Conservation (phyloP, 2,797 vertebrate genomes). For the Gorsachius magnificus region DNA sequence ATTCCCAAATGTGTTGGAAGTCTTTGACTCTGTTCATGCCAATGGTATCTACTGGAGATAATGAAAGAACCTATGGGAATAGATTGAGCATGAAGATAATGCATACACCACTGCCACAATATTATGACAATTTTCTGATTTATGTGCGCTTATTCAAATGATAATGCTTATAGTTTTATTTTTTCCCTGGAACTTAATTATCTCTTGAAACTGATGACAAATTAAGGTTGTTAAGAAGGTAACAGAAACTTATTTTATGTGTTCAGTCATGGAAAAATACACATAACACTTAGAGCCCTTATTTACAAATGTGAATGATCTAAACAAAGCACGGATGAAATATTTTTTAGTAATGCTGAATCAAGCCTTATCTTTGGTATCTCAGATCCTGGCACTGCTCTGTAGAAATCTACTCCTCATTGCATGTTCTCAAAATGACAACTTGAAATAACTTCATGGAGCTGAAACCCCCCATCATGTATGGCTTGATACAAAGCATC, state of each 20-base stretch:
- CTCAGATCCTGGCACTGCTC: not conserved
- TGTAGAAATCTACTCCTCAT: not conserved
- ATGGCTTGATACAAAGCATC: not conserved
- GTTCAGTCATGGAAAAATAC: not conserved
- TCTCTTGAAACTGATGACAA: not conserved
- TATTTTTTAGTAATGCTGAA: not conserved
- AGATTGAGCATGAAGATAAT: not conserved
- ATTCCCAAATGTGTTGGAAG: constrained; percentile 18
- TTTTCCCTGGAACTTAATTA: not conserved
- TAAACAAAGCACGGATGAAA: not conserved
- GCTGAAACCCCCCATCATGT: not conserved
- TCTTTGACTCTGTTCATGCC: not conserved
- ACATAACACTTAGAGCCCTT: not conserved
- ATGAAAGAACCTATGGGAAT: not conserved
- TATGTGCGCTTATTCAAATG: not conserved
- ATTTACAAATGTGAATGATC: not conserved
- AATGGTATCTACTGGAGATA: not conserved
- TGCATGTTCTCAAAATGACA: not conserved
- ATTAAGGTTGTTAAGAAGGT: not conserved
- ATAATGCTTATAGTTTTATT: not conserved
- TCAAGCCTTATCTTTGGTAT: not conserved
- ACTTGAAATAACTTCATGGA: not conserved
- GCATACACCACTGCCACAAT: not conserved
- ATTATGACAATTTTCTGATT: not conserved
- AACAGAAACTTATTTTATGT: not conserved